Evolutionary conservation across 2,113 vertebrate species (phyloP).

Genomic region (Theristicus caerulescens): DNA sequence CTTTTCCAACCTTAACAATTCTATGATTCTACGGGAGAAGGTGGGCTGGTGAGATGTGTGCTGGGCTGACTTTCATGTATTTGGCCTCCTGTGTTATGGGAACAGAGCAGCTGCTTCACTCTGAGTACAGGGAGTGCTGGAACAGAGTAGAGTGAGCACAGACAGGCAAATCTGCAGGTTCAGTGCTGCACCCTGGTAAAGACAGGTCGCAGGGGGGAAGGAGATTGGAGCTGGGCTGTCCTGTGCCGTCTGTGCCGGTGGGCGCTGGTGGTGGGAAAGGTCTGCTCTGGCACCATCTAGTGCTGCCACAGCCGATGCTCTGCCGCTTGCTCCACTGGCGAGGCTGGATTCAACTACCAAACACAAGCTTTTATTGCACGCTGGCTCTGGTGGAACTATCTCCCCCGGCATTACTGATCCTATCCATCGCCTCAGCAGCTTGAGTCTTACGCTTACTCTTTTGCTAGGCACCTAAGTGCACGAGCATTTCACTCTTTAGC

Average conservation of each 20-base stretch:
- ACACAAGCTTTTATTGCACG: accelerated
- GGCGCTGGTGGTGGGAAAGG: not conserved
- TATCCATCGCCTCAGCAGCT: not conserved
- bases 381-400: accelerated
- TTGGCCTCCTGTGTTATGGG: not conserved
- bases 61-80: not conserved
- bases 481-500: not conserved
- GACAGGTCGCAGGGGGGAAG: not conserved
- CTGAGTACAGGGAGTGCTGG: not conserved
- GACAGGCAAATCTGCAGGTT: too few species aligned
- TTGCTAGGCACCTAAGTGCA: not conserved
- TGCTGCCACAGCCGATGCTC: not conserved
- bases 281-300: conserved; percentile 51
- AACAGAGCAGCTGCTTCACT: not conserved
- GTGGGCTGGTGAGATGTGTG: not conserved
- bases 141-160: not conserved
- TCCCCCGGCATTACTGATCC: not conserved
- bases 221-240: not conserved
- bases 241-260: not conserved
- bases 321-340: accelerated
- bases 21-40: too few species aligned
- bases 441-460: accelerated
- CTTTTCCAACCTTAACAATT: too few species aligned
- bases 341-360: not conserved
- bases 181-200: not conserved